Percentiles rank a stretch among this genome's conserved stretches.
Conservation (phyloP, 2,797 vertebrate species). For the Emys orbicularis region DNA sequence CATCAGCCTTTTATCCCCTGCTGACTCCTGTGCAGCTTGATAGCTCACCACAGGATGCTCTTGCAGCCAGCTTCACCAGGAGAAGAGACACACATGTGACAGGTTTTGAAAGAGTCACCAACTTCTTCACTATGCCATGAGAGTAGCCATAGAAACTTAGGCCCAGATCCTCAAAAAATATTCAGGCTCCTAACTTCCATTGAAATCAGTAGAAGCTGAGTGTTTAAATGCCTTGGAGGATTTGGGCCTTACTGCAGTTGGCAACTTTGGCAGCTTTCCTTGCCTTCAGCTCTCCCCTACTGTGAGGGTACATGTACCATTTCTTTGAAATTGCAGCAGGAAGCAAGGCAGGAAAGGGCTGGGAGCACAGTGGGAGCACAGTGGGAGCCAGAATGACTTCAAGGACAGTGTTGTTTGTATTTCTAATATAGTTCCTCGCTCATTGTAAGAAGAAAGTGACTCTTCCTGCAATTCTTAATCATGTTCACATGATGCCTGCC, state of each 20-base stretch:
- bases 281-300: not conserved
- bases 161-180: not conserved
- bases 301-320: not conserved
- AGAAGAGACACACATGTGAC: fast-evolving
- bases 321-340: not conserved
- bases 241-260: not conserved
- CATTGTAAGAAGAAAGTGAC: not conserved
- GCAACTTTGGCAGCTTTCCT: not conserved
- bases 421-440: not conserved
- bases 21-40: not conserved
- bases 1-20: not conserved
- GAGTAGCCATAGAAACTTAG: not conserved
- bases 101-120: not conserved
- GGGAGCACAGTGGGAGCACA: not conserved
- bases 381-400: not conserved
- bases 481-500: not conserved
- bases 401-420: not conserved
- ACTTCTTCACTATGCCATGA: not conserved
- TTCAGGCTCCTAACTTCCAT: not conserved
- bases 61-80: not conserved
- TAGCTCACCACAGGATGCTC: not conserved
- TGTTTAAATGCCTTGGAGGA: not conserved
- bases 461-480: not conserved
- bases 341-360: not conserved
- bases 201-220: not conserved